Conservation (phyloP, 2,888 invertebrate genomes). For the Polydrusus tereticollis region DNA sequence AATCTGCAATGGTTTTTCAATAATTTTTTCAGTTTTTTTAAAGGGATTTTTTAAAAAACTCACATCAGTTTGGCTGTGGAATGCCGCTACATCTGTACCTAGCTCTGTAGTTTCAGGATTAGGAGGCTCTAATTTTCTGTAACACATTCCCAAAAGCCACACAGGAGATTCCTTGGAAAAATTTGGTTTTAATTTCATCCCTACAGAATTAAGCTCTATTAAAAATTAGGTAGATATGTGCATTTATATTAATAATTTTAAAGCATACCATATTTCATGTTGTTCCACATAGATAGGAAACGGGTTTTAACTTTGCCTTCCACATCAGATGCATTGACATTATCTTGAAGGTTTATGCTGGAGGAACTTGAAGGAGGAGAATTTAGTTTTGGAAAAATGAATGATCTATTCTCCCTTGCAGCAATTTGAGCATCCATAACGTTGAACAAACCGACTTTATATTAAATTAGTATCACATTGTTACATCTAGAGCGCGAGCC, state of each 20-base stretch:
- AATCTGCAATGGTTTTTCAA: constrained; percentile 38
- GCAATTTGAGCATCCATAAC: constrained; percentile 59
- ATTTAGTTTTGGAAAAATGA: constrained; percentile 54
- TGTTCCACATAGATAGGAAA: constrained; percentile 91
- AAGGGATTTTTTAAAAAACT: constrained; percentile 38
- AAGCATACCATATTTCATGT: constrained; percentile 84
- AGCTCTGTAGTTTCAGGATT: constrained; percentile 70
- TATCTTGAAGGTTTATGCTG: constrained; percentile 61
- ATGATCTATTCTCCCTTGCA: constrained; percentile 55
- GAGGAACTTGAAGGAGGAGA: constrained; percentile 55
- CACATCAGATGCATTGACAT: constrained; percentile 68
- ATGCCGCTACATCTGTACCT: constrained; percentile 73
- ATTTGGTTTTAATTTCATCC: constrained; percentile 77
- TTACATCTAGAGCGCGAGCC: background rate
- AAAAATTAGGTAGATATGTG: constrained; percentile 13
- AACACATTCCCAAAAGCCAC: constrained; percentile 87
- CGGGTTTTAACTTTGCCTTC: constrained; percentile 86
- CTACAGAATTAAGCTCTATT: constrained; percentile 51
- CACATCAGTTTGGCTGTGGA: constrained; percentile 71
- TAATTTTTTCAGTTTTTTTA: constrained; percentile 18
- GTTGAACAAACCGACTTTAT: background rate
- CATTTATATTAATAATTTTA: background rate
- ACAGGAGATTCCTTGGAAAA: constrained; percentile 90
- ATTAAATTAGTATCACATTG: constrained; percentile 17
- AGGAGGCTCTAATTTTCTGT: constrained; percentile 72